Percentiles rank a stretch among this genome's conserved stretches.
These are phyloP conservation scores for Meloe dianella DNA, from an alignment of 2,888 invertebrate species.

Conservation along the genomic window DNA sequence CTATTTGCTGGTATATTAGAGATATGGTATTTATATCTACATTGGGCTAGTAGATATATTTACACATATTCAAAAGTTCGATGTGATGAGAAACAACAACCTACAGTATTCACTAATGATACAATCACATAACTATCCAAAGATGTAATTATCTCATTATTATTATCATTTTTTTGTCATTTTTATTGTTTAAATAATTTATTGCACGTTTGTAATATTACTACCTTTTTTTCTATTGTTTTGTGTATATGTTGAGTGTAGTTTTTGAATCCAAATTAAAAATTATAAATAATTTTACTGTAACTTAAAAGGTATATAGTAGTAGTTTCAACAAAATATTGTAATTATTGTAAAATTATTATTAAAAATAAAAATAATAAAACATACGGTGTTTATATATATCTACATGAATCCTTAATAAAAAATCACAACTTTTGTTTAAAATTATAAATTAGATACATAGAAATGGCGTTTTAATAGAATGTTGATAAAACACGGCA, in stretches of 20 bases:
- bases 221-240: neutral
- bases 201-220: neutral
- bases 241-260: neutral
- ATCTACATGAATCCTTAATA: constrained; percentile 25
- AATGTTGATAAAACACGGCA: constrained; percentile 5
- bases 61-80: constrained; percentile 55
- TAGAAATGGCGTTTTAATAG: constrained; percentile 8
- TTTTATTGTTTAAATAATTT: constrained; percentile 1
- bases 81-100: constrained; percentile 34
- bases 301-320: neutral
- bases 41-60: constrained; percentile 58
- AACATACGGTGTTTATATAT: neutral
- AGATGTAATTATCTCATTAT: too few relatives aligned
- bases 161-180: neutral
- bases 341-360: constrained; percentile 8
- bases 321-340: neutral
- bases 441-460: constrained; percentile 16
- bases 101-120: constrained; percentile 24
- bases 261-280: too few relatives aligned
- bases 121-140: constrained; percentile 26
- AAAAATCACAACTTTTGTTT: constrained; percentile 23
- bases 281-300: neutral
- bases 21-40: constrained; percentile 58
- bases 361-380: constrained; percentile 8
- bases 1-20: constrained; percentile 55